These are phyloP conservation scores for Sander vitreus DNA, from an alignment of 2,113 vertebrate genomes.

Conservation along the genomic window DNA sequence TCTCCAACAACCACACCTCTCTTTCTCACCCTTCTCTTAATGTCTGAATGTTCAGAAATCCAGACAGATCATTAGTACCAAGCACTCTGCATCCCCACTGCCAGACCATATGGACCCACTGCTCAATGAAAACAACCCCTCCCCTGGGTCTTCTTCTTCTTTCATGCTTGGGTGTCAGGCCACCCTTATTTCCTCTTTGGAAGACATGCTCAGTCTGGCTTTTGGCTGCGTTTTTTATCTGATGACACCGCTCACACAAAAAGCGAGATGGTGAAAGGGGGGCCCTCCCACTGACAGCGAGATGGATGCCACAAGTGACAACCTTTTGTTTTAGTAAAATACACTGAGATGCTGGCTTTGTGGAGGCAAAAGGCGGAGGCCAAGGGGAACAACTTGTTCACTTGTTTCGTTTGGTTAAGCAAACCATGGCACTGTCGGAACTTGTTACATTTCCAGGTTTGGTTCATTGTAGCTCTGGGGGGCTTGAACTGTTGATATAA, in stretches of 20 bases:
- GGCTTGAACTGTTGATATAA: constrained; percentile 53
- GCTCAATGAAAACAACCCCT: constrained; percentile 44
- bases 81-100: constrained; percentile 31
- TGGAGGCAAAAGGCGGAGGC: constrained; percentile 76
- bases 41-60: constrained; percentile 16
- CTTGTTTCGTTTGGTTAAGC: constrained; percentile 75
- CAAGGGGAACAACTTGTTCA: constrained; percentile 80
- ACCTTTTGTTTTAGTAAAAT: constrained; percentile 80
- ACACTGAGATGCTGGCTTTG: constrained; percentile 71
- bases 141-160: constrained; percentile 51
- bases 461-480: constrained; percentile 43
- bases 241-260: constrained; percentile 76
- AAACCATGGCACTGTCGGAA: constrained; percentile 69
- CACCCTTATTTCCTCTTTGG: constrained; percentile 66
- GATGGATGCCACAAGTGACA: constrained; percentile 83
- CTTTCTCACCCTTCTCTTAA: not conserved
- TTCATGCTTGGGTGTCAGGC: constrained; percentile 68
- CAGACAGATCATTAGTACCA: constrained; percentile 57
- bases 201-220: constrained; percentile 65
- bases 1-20: constrained; percentile 46
- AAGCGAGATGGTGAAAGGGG: constrained; percentile 65
- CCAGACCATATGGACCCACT: constrained; percentile 35
- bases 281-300: constrained; percentile 74
- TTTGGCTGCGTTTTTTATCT: constrained; percentile 60
- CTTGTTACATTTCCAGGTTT: constrained; percentile 71